phyloP scores from a whole-genome alignment of 2,797 vertebrate genomes.

The Diglossa cyanea region DNA sequence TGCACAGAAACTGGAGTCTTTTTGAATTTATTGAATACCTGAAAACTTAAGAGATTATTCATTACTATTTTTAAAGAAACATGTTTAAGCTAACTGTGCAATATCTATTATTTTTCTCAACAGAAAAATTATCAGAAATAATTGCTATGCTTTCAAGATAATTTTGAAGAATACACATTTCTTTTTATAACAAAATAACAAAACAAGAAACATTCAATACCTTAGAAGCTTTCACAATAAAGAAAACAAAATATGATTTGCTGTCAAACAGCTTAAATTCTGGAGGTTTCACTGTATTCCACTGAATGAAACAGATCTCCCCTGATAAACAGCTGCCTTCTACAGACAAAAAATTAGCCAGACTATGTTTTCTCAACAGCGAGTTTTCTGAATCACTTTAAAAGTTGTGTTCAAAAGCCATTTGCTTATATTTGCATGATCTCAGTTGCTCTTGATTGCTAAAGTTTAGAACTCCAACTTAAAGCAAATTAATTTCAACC shows the following conservation, averaged over 20 bases:
- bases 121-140: background rate
- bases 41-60: background rate
- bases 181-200: background rate
- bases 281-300: background rate
- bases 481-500: slow-evolving; percentile 15
- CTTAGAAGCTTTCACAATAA: background rate
- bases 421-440: background rate
- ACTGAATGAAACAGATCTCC: background rate
- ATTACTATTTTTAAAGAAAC: background rate
- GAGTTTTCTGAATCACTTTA: background rate
- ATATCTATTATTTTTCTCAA: background rate
- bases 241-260: background rate
- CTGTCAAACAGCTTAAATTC: background rate
- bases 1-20: background rate
- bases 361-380: background rate
- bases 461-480: slow-evolving; percentile 10
- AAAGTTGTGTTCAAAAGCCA: background rate
- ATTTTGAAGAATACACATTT: background rate
- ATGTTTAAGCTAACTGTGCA: background rate
- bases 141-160: background rate
- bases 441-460: background rate
- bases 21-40: background rate
- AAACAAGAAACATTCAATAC: background rate
- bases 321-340: background rate
- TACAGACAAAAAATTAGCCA: background rate